Conservation (phyloP, 2,888 invertebrate species). For the Drosophila neotestacea region DNA sequence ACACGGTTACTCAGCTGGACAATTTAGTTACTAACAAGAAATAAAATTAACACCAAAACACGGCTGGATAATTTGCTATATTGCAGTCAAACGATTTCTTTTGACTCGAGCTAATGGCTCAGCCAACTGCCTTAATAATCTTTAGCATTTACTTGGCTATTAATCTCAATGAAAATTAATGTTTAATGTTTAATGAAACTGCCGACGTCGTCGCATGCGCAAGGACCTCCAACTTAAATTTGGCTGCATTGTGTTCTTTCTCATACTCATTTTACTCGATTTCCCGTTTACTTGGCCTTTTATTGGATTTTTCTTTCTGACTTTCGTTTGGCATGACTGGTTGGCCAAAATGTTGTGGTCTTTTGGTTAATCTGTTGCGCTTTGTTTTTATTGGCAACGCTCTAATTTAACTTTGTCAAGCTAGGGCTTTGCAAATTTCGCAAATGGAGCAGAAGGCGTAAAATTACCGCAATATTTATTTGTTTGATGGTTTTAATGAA, state of each 20-base stretch:
- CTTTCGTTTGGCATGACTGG: conserved; percentile 30
- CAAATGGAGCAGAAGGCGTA: background rate
- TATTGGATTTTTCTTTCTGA: conserved; percentile 23
- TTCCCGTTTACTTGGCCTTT: conserved; percentile 20
- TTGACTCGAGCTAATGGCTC: conserved; percentile 25
- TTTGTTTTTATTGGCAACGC: conserved; percentile 65
- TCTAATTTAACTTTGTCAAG: conserved; percentile 58
- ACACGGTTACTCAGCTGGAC: conserved; percentile 37
- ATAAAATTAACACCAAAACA: conserved; percentile 56
- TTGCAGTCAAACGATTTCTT: conserved; percentile 28
- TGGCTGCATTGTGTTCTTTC: conserved; percentile 37
- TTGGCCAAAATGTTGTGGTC: conserved; percentile 44
- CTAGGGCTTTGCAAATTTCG: conserved; percentile 21
- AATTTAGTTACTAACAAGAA: conserved; percentile 35
- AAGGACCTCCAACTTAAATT: conserved; percentile 33
- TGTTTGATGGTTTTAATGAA: conserved; percentile 5
- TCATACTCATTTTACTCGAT: background rate
- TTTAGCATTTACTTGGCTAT: conserved; percentile 78
- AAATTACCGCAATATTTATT: conserved; percentile 3
- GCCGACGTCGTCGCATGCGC: conserved; percentile 18
- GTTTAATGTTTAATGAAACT: conserved; percentile 68
- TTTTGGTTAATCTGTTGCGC: conserved; percentile 65
- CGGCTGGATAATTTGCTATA: conserved; percentile 43
- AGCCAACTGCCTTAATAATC: conserved; percentile 69
- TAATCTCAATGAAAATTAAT: conserved; percentile 81